Conservation (phyloP, 2,797 vertebrate species). For the Bradypodion ventrale region DNA sequence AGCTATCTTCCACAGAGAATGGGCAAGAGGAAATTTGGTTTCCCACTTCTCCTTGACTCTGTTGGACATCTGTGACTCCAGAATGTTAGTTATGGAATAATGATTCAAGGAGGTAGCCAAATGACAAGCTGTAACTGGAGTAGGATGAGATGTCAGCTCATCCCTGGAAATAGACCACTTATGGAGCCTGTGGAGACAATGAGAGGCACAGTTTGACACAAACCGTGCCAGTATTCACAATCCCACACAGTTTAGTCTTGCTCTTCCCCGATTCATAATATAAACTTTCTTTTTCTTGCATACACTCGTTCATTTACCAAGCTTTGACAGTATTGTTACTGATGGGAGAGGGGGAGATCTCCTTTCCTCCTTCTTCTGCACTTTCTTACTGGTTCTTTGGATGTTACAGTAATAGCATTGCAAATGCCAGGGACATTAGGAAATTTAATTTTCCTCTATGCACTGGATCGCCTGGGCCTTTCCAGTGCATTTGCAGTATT, state of each 20-base stretch:
- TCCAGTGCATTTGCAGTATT: not conserved
- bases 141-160: too few species aligned
- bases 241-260: too few species aligned
- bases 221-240: not conserved
- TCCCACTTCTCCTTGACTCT: not conserved
- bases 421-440: not conserved
- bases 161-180: too few species aligned
- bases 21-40: too few species aligned
- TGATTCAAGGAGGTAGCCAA: not conserved
- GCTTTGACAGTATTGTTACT: not conserved
- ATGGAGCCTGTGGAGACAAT: not conserved
- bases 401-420: not conserved
- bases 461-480: too few species aligned
- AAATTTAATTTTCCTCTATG: not conserved
- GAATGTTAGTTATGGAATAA: not conserved
- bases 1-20: too few species aligned
- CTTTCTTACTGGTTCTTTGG: not conserved
- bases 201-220: not conserved
- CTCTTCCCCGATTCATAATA: not conserved
- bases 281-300: not conserved
- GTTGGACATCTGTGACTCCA: not conserved
- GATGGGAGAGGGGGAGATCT: not conserved
- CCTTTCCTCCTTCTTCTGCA: not conserved
- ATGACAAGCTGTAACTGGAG: too few species aligned
- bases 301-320: not conserved